These are phyloP conservation scores for Ceratina australensis DNA, from an alignment of 1,140 invertebrate genomes.

Conservation along the genomic window DNA sequence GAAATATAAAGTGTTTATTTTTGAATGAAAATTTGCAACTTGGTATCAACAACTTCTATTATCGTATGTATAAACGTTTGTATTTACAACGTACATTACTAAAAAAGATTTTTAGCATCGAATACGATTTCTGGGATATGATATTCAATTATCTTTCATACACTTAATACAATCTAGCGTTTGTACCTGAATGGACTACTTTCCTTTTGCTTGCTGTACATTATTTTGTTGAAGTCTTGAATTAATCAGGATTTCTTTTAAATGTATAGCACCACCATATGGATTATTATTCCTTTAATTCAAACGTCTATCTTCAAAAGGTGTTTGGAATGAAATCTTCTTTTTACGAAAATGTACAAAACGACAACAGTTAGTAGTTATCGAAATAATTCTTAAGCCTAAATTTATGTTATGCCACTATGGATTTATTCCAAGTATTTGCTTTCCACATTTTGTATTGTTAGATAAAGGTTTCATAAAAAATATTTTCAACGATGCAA, in stretches of 20 bases:
- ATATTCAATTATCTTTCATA: conserved; percentile 20
- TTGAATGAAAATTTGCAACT: conserved; percentile 34
- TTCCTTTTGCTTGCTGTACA: conserved; percentile 37
- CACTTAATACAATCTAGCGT: conserved; percentile 22
- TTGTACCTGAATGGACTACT: conserved; percentile 59
- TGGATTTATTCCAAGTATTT: conserved; percentile 29
- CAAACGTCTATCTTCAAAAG: background rate
- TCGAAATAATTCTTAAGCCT: conserved; percentile 22
- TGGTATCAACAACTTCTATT: conserved; percentile 54
- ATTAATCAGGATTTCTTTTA: conserved; percentile 1
- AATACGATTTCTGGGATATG: conserved; percentile 21
- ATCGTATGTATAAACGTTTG: conserved; percentile 54
- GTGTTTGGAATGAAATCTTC: conserved; percentile 59
- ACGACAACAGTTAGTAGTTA: conserved; percentile 10
- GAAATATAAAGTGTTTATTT: conserved; percentile 44
- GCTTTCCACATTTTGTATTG: conserved; percentile 54
- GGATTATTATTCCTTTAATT: background rate
- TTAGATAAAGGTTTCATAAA: conserved; percentile 13
- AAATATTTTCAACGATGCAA: conserved; percentile 7
- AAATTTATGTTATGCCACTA: conserved; percentile 29
- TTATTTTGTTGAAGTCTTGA: conserved; percentile 15
- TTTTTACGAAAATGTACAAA: conserved; percentile 40
- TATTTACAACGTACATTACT: conserved; percentile 65
- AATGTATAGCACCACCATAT: conserved; percentile 31
- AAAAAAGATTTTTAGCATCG: conserved; percentile 45